Conservation (phyloP, 2,888 invertebrate species). For the Diplazon laetatorius region DNA sequence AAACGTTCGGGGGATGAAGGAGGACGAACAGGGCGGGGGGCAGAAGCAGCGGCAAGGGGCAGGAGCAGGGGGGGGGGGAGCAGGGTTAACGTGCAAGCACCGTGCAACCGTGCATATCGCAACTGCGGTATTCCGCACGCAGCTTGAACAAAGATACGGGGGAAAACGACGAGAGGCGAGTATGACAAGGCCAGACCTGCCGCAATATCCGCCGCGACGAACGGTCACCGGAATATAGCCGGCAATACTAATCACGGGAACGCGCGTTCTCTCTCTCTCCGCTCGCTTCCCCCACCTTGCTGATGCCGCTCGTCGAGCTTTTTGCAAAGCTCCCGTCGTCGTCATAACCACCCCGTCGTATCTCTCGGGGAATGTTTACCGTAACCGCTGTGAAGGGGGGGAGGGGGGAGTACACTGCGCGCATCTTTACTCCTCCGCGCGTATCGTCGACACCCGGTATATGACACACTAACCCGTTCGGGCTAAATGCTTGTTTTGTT, state of each 20-base stretch:
- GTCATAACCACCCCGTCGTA: conserved; percentile 19
- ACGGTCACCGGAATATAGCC: neutral
- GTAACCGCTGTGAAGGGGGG: no score
- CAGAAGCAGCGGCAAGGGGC: conserved; percentile 16
- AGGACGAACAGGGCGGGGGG: neutral
- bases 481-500: no score
- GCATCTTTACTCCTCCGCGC: no score
- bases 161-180: conserved; percentile 23
- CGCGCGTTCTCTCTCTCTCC: neutral
- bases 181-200: conserved; percentile 28
- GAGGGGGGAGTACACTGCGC: no score
- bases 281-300: neutral
- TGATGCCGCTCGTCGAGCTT: no score
- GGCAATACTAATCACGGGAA: conserved; percentile 25
- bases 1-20: neutral
- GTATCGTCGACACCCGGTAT: no score
- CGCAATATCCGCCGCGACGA: conserved; percentile 47
- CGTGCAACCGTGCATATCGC: conserved; percentile 24
- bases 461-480: no score
- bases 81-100: conserved; percentile 2
- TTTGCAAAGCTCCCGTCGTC: conserved; percentile 30
- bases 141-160: conserved; percentile 53
- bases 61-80: neutral
- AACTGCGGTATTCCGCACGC: conserved; percentile 42
- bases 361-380: no score